phyloP scores from a whole-genome alignment of 2,888 invertebrate species.

The Agrochola lota region DNA sequence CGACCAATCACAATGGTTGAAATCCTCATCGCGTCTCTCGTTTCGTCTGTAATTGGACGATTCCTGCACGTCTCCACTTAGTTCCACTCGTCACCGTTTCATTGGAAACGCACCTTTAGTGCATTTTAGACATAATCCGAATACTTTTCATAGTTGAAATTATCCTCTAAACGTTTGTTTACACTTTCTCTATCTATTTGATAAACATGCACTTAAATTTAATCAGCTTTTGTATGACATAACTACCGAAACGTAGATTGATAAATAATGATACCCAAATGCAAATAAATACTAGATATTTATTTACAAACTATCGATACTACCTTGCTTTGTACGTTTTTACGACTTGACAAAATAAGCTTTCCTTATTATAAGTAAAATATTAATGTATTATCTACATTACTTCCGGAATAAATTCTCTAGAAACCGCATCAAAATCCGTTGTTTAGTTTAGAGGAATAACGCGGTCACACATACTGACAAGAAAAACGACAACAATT shows the following conservation, averaged over 20 bases:
- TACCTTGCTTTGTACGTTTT: too few relatives aligned
- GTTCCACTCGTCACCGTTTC: too few relatives aligned
- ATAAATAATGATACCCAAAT: neutral
- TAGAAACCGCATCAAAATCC: neutral
- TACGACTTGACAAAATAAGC: too few relatives aligned
- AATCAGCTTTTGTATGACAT: conserved; percentile 30
- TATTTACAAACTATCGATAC: neutral
- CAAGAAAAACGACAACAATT: neutral
- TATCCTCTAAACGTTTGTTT: conserved; percentile 43
- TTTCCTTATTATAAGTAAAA: too few relatives aligned
- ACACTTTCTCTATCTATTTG: conserved; percentile 30
- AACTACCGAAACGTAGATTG: neutral
- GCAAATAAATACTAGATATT: neutral
- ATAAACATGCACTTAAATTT: conserved; percentile 24
- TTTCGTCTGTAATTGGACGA: too few relatives aligned
- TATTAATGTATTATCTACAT: too few relatives aligned
- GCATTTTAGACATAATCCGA: neutral
- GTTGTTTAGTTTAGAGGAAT: neutral
- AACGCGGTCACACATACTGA: neutral
- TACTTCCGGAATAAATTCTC: neutral
- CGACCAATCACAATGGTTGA: too few relatives aligned
- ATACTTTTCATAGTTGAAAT: conserved; percentile 5
- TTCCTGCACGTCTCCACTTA: too few relatives aligned
- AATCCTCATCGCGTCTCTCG: too few relatives aligned
- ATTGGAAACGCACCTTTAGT: too few relatives aligned